Evolutionary conservation across 64 coral and sea anemone genomes (phyloP).

Genomic region (Cladopsammia gracilis): DNA sequence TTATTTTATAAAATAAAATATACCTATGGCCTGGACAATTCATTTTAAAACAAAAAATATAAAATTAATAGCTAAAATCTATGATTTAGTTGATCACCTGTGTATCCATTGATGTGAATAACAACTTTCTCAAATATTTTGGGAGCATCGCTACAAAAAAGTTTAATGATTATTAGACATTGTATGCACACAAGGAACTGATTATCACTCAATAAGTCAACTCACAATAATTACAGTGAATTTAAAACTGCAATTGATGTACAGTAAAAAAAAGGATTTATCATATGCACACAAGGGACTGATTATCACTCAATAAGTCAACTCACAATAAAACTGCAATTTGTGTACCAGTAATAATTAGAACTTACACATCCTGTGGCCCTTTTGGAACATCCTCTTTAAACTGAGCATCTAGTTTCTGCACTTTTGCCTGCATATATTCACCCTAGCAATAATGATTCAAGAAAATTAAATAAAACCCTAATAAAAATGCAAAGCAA

Average conservation of each 20-base stretch:
- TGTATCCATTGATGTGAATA: constrained; percentile 94
- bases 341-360: neutral
- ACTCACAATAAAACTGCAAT: neutral
- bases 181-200: too few species aligned
- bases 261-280: too few species aligned
- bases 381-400: constrained; percentile 55
- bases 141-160: constrained; percentile 52
- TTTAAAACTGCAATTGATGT: neutral
- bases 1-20: too few species aligned
- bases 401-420: constrained; percentile 93
- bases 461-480: too few species aligned
- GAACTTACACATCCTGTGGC: constrained; percentile 56
- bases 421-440: constrained; percentile 82
- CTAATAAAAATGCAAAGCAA: too few species aligned
- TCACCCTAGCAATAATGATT: constrained; percentile 53
- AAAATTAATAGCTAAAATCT: neutral
- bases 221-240: neutral
- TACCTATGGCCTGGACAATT: too few species aligned
- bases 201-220: too few species aligned
- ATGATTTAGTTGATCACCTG: constrained; percentile 48
- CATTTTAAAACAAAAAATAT: too few species aligned
- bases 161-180: neutral
- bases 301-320: too few species aligned
- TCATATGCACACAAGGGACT: too few species aligned
- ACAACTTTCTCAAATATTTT: constrained; percentile 85